Base-by-base conservation (phyloP, 2,113 vertebrate genomes). In the Campylomormyrus numenius region DNA sequence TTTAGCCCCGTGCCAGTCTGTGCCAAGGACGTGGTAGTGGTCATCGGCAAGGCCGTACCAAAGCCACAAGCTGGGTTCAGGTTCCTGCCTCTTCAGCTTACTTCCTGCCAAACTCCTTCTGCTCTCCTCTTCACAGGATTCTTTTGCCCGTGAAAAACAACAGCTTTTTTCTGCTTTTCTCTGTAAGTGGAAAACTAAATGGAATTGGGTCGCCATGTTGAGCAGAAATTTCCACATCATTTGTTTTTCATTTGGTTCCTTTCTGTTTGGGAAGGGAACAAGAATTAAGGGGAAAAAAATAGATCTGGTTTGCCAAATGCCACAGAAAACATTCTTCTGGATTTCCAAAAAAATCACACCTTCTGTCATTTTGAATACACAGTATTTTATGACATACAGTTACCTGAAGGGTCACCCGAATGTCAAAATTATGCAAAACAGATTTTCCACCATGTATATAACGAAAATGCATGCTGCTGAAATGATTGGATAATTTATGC, bases 401-500 rank as follows among this genome's bases (percentile, higher is more conserved):
- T 35, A 80, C 19, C 35, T 80, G 74, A 80, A 17, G 62, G 62
- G 35, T 80, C 35, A 80, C 6, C 74, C 10, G 2, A 80, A 42
- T 80, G 35, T 80, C 17, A 80, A 42, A 80, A 42, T 42, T 42
- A 80, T 80, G 7, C 3, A 80, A 80, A 42, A 80, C 56, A 7
- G 1, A 80, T 80, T 42, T 80, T 6, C 39, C 74, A 42, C 5
- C 74, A 31, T 70, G n/a, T 31, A 31, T 70, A 70, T 70, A 31
- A 70, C 17, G 39, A 80, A 80, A 80, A 80, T 42, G 8, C 74
- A 80, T 42, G 70, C n/a, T 4, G 19, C 35, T 39, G 74, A 80
- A 80, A 80, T 80, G 35, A 80, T 42, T 39, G 31, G 74, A 80
- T 80, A 80, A 80, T 80, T 80, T 80, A 80, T 80, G 74, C 74